Percentiles rank a stretch among this genome's conserved stretches.
These are phyloP conservation scores for Scarus forsteni DNA, from an alignment of 2,797 vertebrate species.

Conservation along the genomic window DNA sequence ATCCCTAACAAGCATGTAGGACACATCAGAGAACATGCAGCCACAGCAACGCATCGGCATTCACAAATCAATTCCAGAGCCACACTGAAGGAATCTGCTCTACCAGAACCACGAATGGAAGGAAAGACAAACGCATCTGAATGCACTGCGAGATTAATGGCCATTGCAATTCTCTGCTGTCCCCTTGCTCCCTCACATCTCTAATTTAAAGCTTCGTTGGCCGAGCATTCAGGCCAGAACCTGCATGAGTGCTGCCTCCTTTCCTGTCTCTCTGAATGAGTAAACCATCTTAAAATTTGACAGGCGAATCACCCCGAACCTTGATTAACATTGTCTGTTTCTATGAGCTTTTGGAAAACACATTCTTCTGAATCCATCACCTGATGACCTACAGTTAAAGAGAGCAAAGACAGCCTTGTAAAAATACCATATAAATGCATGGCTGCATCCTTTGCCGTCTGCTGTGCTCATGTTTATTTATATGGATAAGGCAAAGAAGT, in stretches of 20 bases:
- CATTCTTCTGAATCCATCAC: slow-evolving; percentile 19
- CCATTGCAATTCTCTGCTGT: slow-evolving; percentile 49
- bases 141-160: slow-evolving; percentile 62
- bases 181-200: slow-evolving; percentile 55
- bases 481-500: slow-evolving; percentile 2
- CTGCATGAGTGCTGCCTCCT: slow-evolving; percentile 15
- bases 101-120: slow-evolving; percentile 49
- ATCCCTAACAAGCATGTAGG: too few species aligned
- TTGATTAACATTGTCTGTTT: slow-evolving; percentile 35
- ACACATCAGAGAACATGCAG: too few species aligned
- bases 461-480: slow-evolving; percentile 57
- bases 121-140: slow-evolving; percentile 59
- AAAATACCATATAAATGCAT: slow-evolving; percentile 44
- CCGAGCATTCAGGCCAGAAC: slow-evolving; percentile 52
- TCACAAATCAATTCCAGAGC: slow-evolving; percentile 49
- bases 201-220: slow-evolving; percentile 71
- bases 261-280: slow-evolving; percentile 9
- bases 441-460: slow-evolving; percentile 5
- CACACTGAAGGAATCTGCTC: slow-evolving; percentile 42
- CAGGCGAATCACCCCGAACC: slow-evolving; percentile 35
- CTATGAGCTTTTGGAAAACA: slow-evolving; percentile 18
- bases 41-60: too few species aligned
- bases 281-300: slow-evolving; percentile 43
- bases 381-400: slow-evolving; percentile 26
- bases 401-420: slow-evolving; percentile 37